Percentiles rank a stretch among this genome's conserved stretches.
phyloP scores from a whole-genome alignment of 2,888 invertebrate genomes.

The Druceiella hillmani region DNA sequence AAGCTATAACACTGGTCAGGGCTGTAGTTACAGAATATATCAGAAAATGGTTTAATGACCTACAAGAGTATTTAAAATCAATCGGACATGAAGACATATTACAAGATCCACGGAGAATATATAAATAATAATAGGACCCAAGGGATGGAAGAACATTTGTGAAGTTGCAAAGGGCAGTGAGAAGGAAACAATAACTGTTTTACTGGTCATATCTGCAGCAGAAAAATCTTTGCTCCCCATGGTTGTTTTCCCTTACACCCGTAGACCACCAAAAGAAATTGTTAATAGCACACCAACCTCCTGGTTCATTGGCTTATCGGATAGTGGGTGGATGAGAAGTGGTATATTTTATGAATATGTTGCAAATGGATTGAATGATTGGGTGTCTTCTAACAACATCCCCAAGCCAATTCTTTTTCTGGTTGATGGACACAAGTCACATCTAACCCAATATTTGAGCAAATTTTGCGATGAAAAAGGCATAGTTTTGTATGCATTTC shows the following conservation, averaged over 20 bases:
- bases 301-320: too few species aligned
- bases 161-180: slow-evolving; percentile 16
- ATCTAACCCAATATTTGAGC: neutral
- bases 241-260: too few species aligned
- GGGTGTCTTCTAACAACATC: neutral
- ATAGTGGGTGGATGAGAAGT: too few species aligned
- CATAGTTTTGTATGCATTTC: neutral
- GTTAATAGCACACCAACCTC: too few species aligned
- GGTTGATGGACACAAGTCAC: neutral
- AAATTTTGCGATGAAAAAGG: neutral
- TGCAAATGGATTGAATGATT: neutral
- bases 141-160: slow-evolving; percentile 18
- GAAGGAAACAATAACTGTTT: slow-evolving; percentile 19
- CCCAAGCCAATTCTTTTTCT: neutral
- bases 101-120: slow-evolving; percentile 16
- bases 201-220: slow-evolving; percentile 16
- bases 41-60: slow-evolving; percentile 21
- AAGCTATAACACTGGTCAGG: slow-evolving; percentile 22
- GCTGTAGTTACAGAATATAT: slow-evolving; percentile 25
- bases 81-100: slow-evolving; percentile 15
- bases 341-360: neutral
- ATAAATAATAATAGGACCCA: slow-evolving; percentile 19
- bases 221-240: slow-evolving; percentile 15
- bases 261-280: too few species aligned
- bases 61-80: slow-evolving; percentile 16